Conservation (phyloP, 2,888 invertebrate species). For the Eristalis tenax region DNA sequence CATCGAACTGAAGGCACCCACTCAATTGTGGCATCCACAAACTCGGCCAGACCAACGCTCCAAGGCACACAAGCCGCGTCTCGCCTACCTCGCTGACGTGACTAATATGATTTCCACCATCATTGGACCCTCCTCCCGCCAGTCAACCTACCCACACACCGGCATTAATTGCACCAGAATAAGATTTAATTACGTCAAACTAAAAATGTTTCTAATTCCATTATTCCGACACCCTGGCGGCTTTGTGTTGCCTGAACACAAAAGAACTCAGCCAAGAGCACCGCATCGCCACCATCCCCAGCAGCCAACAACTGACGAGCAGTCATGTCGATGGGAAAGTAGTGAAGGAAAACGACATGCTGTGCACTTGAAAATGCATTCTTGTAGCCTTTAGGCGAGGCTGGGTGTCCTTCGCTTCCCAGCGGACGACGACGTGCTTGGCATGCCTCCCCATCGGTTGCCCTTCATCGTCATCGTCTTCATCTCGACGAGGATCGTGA, state of each 20-base stretch:
- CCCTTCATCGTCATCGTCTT: not conserved
- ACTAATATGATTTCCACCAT: conserved; percentile 56
- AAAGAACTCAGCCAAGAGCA: not conserved
- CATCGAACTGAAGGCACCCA: not conserved
- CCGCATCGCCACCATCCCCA: not conserved
- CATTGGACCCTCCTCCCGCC: conserved; percentile 25
- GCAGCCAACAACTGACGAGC: not conserved
- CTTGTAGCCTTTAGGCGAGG: not conserved
- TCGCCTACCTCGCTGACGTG: not conserved
- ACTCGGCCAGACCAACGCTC: not conserved
- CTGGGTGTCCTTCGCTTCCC: conserved; percentile 2
- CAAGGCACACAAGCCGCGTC: not conserved
- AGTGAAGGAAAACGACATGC: conserved; percentile 9
- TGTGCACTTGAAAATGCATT: conserved; percentile 42
- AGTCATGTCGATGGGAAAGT: not conserved
- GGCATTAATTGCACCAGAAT: conserved; percentile 40
- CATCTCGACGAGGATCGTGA: conserved; percentile 46
- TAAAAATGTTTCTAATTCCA: conserved; percentile 44
- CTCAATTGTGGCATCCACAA: not conserved
- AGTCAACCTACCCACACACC: not conserved
- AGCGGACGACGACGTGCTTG: conserved; percentile 34
- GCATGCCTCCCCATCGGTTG: conserved; percentile 23
- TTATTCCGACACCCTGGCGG: conserved; percentile 20
- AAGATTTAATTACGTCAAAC: conserved; percentile 60
- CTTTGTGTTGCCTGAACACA: conserved; percentile 4